These are phyloP conservation scores for Tolmerus cingulatus DNA, from an alignment of 2,888 invertebrate species.

Conservation along the genomic window DNA sequence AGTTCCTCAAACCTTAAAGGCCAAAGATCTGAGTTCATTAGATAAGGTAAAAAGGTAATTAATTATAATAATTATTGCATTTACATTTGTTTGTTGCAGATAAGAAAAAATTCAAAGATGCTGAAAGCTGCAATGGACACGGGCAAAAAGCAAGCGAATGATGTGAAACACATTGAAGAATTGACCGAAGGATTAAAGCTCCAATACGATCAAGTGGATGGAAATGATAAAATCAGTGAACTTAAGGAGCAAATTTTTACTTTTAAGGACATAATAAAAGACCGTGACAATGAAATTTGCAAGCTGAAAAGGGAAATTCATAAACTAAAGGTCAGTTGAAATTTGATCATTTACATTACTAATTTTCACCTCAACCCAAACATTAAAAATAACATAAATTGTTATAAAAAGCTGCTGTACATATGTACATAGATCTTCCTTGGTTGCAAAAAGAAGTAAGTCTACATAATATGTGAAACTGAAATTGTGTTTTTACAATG, in stretches of 20 bases:
- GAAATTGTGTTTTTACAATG: too few relatives aligned
- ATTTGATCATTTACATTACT: background rate
- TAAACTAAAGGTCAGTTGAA: conserved; percentile 70
- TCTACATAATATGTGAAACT: too few relatives aligned
- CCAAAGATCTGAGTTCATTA: conserved; percentile 54
- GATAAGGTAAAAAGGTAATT: conserved; percentile 54
- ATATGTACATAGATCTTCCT: too few relatives aligned
- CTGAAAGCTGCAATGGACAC: background rate
- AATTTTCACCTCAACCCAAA: background rate
- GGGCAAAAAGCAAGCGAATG: conserved; percentile 4
- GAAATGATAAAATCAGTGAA: conserved; percentile 61
- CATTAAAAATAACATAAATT: background rate
- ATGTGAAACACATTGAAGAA: conserved; percentile 33
- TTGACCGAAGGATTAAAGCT: conserved; percentile 16
- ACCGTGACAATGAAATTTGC: conserved; percentile 68
- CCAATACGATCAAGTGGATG: conserved; percentile 47
- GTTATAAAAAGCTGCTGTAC: too few relatives aligned
- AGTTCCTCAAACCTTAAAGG: conserved; percentile 56
- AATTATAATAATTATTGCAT: background rate
- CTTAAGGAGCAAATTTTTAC: conserved; percentile 68
- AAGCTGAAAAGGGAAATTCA: conserved; percentile 74
- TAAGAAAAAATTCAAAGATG: conserved; percentile 47
- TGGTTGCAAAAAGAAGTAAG: too few relatives aligned
- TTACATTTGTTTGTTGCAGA: conserved; percentile 34
- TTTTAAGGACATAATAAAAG: conserved; percentile 66